A percentile compares a stretch with the other conserved stretches of the same genome.
Evolutionary conservation across 2,113 vertebrate species (phyloP).

Genomic region (Corythoichthys intestinalis): DNA sequence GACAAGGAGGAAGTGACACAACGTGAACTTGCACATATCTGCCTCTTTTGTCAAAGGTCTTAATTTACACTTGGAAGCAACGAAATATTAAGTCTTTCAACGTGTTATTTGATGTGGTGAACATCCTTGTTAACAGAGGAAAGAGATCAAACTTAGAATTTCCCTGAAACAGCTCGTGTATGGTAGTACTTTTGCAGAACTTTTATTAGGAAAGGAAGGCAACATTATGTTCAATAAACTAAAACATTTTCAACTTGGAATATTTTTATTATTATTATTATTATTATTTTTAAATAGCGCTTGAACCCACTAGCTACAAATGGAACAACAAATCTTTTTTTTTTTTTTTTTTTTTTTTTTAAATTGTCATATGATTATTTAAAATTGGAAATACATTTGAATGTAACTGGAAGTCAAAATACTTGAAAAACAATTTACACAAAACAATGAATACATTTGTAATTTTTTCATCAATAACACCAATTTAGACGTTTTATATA

Average conservation of each 20-base stretch:
- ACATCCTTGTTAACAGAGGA: background rate
- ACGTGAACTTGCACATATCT: constrained; percentile 20
- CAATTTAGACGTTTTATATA: too few relatives aligned
- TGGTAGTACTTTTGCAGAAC: background rate
- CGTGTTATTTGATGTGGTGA: background rate
- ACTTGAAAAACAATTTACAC: too few relatives aligned
- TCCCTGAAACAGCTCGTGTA: background rate
- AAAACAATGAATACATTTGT: too few relatives aligned
- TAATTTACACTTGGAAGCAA: background rate
- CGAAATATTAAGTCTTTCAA: background rate
- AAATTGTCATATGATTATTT: too few relatives aligned
- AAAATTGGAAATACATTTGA: too few relatives aligned
- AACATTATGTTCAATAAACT: background rate
- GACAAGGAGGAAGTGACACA: constrained; percentile 37
- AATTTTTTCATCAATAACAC: too few relatives aligned
- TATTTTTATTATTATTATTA: too few relatives aligned
- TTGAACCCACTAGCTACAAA: too few relatives aligned
- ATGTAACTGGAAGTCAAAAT: too few relatives aligned
- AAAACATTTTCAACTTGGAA: background rate
- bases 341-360: too few relatives aligned
- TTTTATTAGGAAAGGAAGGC: background rate
- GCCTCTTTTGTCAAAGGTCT: background rate
- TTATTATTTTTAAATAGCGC: too few relatives aligned
- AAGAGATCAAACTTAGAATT: background rate
- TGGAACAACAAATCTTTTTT: too few relatives aligned